Conservation (phyloP, 2,113 vertebrate genomes). For the Hoplias malabaricus region DNA sequence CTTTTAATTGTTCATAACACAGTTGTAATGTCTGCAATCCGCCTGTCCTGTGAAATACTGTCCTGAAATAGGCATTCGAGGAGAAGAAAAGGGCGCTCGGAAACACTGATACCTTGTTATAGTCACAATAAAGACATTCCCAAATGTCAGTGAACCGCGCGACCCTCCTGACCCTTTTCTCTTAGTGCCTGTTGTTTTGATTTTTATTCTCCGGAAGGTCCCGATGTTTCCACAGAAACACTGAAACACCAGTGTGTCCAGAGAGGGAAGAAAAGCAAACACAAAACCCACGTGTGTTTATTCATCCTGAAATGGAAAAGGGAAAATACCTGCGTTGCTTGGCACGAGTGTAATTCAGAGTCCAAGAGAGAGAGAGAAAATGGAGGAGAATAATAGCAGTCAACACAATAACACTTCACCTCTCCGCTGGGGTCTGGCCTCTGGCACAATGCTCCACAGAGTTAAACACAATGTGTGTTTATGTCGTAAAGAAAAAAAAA, state of each 20-base stretch:
- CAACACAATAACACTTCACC: slow-evolving; percentile 28
- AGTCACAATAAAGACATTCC: no score
- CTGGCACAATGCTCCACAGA: slow-evolving; percentile 8
- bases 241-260: not conserved
- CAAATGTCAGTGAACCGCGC: not conserved
- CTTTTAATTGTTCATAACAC: not conserved
- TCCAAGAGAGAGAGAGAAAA: not conserved
- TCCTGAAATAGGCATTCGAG: not conserved
- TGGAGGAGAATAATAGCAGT: not conserved
- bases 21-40: not conserved
- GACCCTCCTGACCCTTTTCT: not conserved
- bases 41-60: slow-evolving; percentile 28
- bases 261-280: not conserved
- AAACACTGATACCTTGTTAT: not conserved
- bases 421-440: not conserved
- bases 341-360: not conserved
- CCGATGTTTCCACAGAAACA: slow-evolving; percentile 31
- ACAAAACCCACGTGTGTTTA: not conserved
- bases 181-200: not conserved
- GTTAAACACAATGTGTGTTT: not conserved
- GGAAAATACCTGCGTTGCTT: slow-evolving; percentile 4
- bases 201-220: slow-evolving; percentile 5
- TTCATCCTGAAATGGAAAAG: not conserved
- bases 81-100: not conserved
- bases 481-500: not conserved